These are phyloP conservation scores for Colossoma macropomum DNA, from an alignment of 2,113 vertebrate species.

Conservation along the genomic window DNA sequence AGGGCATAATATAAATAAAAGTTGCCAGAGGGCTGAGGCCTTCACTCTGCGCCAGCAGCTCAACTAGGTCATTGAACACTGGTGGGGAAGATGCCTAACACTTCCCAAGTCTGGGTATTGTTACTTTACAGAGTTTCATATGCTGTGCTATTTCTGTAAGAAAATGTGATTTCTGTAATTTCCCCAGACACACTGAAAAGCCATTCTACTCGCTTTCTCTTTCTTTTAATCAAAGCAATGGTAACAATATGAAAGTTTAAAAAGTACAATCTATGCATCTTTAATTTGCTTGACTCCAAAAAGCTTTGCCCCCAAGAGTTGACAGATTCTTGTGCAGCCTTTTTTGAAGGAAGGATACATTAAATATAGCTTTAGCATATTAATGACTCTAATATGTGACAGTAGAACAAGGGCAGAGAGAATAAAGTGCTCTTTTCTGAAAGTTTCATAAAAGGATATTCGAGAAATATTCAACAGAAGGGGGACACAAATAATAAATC, in stretches of 20 bases:
- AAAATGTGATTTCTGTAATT: constrained; percentile 53
- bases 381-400: constrained; percentile 33
- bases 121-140: constrained; percentile 51
- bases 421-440: constrained; percentile 12
- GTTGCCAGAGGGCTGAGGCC: constrained; percentile 64
- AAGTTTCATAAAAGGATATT: constrained; percentile 19
- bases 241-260: constrained; percentile 50
- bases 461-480: constrained; percentile 19
- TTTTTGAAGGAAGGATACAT: constrained; percentile 17
- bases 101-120: constrained; percentile 36
- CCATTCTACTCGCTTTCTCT: constrained; percentile 39
- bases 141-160: constrained; percentile 48
- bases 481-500: constrained; percentile 8
- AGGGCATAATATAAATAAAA: constrained; percentile 63
- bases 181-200: constrained; percentile 44
- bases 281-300: constrained; percentile 43
- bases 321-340: constrained; percentile 1
- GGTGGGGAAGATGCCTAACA: constrained; percentile 50
- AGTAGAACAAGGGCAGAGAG: neutral
- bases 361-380: constrained; percentile 40
- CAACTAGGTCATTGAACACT: constrained; percentile 73
- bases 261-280: constrained; percentile 46
- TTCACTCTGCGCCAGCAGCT: constrained; percentile 62
- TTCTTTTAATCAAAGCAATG: constrained; percentile 49
- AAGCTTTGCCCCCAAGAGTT: constrained; percentile 21